Conservation (phyloP, 2,797 vertebrate genomes). For the Pangasius macronema region DNA sequence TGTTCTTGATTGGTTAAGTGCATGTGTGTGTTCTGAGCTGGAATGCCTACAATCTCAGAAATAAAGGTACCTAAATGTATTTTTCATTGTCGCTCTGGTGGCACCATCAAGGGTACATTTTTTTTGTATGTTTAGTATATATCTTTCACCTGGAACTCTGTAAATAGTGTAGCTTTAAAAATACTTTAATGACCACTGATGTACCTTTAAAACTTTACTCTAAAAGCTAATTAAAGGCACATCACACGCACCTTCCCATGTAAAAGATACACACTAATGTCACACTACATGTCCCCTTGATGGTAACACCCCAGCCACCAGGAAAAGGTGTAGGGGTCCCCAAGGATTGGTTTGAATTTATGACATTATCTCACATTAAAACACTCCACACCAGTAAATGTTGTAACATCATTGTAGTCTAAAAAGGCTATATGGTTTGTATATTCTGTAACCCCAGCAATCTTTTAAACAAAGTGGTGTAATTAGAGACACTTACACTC, state of each 20-base stretch:
- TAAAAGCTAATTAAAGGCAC: background rate
- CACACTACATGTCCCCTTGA: background rate
- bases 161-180: background rate
- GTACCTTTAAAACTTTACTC: background rate
- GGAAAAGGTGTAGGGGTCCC: background rate
- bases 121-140: background rate
- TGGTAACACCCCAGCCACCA: background rate
- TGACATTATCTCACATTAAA: background rate
- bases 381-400: background rate
- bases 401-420: background rate
- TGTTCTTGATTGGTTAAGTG: background rate
- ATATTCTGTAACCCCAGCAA: background rate
- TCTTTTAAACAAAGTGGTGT: background rate
- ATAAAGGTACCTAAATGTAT: background rate
- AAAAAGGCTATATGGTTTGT: background rate
- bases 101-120: too few species aligned
- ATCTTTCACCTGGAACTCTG: background rate
- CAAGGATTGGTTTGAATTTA: background rate
- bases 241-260: background rate
- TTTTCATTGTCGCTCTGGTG: background rate
- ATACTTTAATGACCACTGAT: background rate
- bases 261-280: background rate
- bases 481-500: background rate
- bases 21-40: background rate
- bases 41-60: background rate